phyloP scores from a whole-genome alignment of 1,140 invertebrate genomes.

The Drosophila sechellia region DNA sequence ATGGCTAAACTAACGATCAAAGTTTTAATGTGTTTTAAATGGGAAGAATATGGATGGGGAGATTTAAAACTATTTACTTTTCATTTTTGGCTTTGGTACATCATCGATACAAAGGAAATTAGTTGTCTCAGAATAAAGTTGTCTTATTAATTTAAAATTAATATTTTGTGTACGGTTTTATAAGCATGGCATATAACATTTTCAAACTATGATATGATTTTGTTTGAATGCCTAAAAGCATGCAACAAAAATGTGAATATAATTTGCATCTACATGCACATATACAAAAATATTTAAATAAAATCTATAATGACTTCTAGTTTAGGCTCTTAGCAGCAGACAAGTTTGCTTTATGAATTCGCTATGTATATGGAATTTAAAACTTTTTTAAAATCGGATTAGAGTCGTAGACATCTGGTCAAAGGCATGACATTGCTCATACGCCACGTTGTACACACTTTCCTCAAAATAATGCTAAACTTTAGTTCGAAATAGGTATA shows the following conservation, averaged over 20 bases:
- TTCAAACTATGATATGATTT: not conserved
- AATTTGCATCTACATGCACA: too few species aligned
- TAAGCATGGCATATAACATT: too few species aligned
- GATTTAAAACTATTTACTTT: too few species aligned
- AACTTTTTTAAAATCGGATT: too few species aligned
- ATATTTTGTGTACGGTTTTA: not conserved
- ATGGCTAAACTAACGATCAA: slow-evolving; percentile 77
- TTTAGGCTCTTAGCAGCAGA: too few species aligned
- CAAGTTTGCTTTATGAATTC: too few species aligned
- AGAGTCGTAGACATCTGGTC: too few species aligned
- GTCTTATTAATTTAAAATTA: not conserved
- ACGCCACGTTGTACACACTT: not conserved
- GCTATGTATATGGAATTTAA: too few species aligned
- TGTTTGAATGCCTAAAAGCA: not conserved
- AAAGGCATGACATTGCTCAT: not conserved
- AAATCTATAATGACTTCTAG: not conserved
- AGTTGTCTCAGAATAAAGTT: not conserved
- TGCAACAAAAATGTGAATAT: not conserved
- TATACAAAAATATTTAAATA: not conserved
- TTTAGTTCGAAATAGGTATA: too few species aligned
- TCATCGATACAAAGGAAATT: too few species aligned
- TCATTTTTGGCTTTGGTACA: too few species aligned
- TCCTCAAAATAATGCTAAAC: not conserved
- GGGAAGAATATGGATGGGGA: not conserved
- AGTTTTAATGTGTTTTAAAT: not conserved